phyloP scores from a whole-genome alignment of 2,113 vertebrate genomes.

The Scomber japonicus region DNA sequence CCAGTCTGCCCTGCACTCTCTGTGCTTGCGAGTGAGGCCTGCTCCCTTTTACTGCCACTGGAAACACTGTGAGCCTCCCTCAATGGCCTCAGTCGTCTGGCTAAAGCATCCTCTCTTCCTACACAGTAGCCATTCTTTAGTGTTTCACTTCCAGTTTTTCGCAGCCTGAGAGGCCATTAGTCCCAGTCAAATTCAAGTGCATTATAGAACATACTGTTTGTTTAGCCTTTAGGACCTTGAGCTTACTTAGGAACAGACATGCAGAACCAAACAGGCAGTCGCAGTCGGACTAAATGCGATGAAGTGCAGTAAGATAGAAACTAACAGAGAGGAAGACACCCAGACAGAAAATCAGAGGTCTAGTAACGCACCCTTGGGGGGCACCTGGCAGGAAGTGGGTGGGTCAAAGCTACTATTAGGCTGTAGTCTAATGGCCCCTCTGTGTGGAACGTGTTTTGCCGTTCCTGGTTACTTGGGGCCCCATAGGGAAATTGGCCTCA shows the following conservation, averaged over 20 bases:
- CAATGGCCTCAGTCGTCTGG: conserved; percentile 61
- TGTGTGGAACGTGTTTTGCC: conserved; percentile 51
- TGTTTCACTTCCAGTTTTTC: conserved; percentile 14
- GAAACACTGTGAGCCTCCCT: conserved; percentile 64
- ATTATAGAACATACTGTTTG: not conserved
- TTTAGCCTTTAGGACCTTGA: conserved; percentile 22
- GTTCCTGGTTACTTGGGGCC: conserved; percentile 49
- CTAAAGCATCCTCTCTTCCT: conserved; percentile 58
- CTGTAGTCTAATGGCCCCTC: conserved; percentile 48
- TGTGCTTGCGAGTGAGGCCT: conserved; percentile 53
- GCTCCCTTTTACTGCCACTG: conserved; percentile 69
- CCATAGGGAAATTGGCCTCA: conserved; percentile 73
- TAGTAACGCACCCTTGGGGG: conserved; percentile 36
- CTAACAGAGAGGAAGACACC: conserved; percentile 26
- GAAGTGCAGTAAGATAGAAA: conserved; percentile 13
- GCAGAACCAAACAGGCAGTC: not conserved
- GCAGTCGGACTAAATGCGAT: conserved; percentile 1
- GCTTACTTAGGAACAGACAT: not conserved
- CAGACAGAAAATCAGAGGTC: conserved; percentile 39
- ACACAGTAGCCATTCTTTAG: conserved; percentile 43
- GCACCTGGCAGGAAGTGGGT: conserved; percentile 68
- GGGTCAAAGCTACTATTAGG: conserved; percentile 45
- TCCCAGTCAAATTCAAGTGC: conserved; percentile 16
- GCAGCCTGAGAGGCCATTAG: not conserved
- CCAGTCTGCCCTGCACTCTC: conserved; percentile 69